Evolutionary conservation across 2,797 vertebrate genomes (phyloP).

Genomic region (Microctenopoma lineatum): DNA sequence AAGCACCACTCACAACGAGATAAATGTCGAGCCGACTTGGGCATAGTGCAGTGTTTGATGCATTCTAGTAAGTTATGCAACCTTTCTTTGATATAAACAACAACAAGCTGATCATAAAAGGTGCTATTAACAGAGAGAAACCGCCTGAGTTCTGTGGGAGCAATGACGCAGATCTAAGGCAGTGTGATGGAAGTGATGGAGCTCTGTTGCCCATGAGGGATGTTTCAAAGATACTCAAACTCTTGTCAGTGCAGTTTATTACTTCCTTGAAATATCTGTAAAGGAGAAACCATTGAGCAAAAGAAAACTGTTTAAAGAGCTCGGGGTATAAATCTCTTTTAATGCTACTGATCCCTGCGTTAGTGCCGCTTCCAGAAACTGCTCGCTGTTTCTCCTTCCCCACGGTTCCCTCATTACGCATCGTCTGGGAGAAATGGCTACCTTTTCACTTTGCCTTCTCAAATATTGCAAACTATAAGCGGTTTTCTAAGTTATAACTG

Average conservation of each 20-base stretch:
- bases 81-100: constrained; percentile 67
- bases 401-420: constrained; percentile 75
- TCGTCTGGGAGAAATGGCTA: constrained; percentile 70
- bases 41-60: constrained; percentile 35
- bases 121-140: constrained; percentile 45
- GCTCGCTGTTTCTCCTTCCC: constrained; percentile 69
- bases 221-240: constrained; percentile 72
- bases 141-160: constrained; percentile 52
- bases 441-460: constrained; percentile 76
- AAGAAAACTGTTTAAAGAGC: constrained; percentile 78
- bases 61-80: constrained; percentile 52
- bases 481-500: constrained; percentile 76
- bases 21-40: constrained; percentile 51
- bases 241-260: constrained; percentile 81
- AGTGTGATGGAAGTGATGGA: constrained; percentile 66
- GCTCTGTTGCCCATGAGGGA: constrained; percentile 72
- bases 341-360: constrained; percentile 78
- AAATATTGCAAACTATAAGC: constrained; percentile 81
- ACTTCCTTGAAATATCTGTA: constrained; percentile 83
- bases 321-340: constrained; percentile 84
- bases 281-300: constrained; percentile 77
- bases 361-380: constrained; percentile 75
- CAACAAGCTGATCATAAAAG: constrained; percentile 60
- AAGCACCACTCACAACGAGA: constrained; percentile 62
- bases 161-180: constrained; percentile 42